These are phyloP conservation scores for Dryocosmus kuriphilus DNA, from an alignment of 2,888 invertebrate genomes.

Conservation along the genomic window DNA sequence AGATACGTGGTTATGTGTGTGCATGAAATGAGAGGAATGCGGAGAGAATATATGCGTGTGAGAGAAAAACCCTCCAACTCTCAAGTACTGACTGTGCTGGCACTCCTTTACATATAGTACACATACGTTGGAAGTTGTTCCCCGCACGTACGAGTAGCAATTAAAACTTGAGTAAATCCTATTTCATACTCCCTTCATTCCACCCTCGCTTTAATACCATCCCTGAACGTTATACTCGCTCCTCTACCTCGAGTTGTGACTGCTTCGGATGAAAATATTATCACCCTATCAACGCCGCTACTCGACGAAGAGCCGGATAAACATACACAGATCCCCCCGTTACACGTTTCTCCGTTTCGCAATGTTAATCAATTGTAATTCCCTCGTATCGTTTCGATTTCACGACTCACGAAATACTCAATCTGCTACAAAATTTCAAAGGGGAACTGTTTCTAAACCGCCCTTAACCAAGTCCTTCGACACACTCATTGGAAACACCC, in stretches of 20 bases:
- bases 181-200: constrained; percentile 38
- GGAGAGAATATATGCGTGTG: constrained; percentile 19
- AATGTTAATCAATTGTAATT: background rate
- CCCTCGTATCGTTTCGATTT: background rate
- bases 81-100: constrained; percentile 32
- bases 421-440: background rate
- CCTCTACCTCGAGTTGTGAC: constrained; percentile 19
- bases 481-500: too few species aligned
- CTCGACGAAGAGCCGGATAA: background rate
- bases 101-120: constrained; percentile 27
- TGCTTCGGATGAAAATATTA: constrained; percentile 35
- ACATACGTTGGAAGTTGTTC: constrained; percentile 48
- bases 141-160: constrained; percentile 58
- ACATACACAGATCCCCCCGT: background rate
- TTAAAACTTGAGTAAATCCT: constrained; percentile 62
- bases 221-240: constrained; percentile 34
- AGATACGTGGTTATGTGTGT: background rate
- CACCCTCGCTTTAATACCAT: constrained; percentile 26
- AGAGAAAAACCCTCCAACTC: constrained; percentile 14
- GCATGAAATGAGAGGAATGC: constrained; percentile 12
- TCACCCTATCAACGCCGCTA: constrained; percentile 23
- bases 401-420: background rate
- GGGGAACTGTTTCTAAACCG: background rate
- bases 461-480: too few species aligned
- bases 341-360: background rate